Percentiles rank a stretch among this genome's conserved stretches.
Evolutionary conservation across 2,113 vertebrate genomes (phyloP).

Genomic region (Fulica atra): DNA sequence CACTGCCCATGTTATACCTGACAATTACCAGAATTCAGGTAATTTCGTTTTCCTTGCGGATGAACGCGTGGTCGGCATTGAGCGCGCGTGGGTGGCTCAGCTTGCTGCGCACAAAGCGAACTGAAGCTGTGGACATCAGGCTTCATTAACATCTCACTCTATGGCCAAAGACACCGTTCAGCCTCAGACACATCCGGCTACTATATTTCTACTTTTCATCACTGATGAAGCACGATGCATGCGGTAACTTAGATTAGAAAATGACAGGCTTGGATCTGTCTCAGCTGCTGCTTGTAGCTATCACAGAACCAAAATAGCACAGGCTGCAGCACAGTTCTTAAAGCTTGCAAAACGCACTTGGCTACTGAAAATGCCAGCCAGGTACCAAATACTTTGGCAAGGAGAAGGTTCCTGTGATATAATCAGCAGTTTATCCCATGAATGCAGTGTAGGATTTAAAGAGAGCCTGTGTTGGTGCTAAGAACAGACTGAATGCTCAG

Average conservation of each 20-base stretch:
- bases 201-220: neutral
- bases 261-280: neutral
- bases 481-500: neutral
- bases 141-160: neutral
- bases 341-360: neutral
- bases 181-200: neutral
- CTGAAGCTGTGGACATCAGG: neutral
- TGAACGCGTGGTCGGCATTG: neutral
- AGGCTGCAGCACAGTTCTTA: neutral
- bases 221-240: neutral
- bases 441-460: neutral
- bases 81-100: neutral
- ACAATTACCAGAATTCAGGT: neutral
- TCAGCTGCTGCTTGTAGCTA: conserved; percentile 9
- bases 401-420: neutral
- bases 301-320: conserved; percentile 31
- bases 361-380: conserved; percentile 5
- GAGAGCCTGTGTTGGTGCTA: neutral
- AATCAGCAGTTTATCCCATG: neutral
- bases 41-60: neutral
- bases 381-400: conserved; percentile 17
- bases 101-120: neutral
- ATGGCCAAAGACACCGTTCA: neutral
- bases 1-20: neutral
- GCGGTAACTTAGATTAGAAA: conserved; percentile 43